These are phyloP conservation scores for Phalangium opilio DNA, from an alignment of 2,888 invertebrate genomes.

Conservation along the genomic window DNA sequence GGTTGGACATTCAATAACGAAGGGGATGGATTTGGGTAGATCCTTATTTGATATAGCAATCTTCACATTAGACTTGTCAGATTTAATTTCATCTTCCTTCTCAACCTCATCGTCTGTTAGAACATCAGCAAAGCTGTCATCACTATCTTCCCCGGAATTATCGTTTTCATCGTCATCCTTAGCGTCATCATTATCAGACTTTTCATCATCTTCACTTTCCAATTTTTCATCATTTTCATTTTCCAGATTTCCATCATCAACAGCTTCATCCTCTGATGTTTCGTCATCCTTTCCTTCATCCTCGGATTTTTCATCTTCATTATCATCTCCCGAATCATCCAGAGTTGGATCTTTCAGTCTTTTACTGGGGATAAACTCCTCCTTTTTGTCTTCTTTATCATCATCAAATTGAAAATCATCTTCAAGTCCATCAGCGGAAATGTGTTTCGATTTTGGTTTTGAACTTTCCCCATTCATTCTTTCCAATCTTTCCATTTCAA, in stretches of 20 bases:
- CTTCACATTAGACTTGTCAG: background rate
- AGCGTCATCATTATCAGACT: conserved; percentile 22
- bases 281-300: background rate
- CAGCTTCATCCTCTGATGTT: conserved; percentile 30
- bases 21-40: background rate
- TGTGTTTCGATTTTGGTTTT: conserved; percentile 23
- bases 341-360: background rate
- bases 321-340: background rate
- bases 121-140: conserved; percentile 19
- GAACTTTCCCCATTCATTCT: conserved; percentile 52
- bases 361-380: background rate
- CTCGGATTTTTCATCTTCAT: background rate
- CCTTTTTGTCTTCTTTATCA: conserved; percentile 9
- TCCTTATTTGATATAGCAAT: background rate
- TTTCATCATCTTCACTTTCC: conserved; percentile 22
- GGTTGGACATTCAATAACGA: conserved; percentile 37
- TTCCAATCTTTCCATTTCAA: conserved; percentile 58
- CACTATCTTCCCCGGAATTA: conserved; percentile 12
- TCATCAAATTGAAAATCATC: conserved; percentile 6
- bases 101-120: background rate
- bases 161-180: conserved; percentile 27
- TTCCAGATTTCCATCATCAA: conserved; percentile 28
- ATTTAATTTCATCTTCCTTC: background rate
- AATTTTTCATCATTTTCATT: background rate
- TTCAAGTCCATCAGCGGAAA: conserved; percentile 18